Evolutionary conservation across 2,888 invertebrate genomes (phyloP).

Genomic region (Polydrusus pterygomalis): DNA sequence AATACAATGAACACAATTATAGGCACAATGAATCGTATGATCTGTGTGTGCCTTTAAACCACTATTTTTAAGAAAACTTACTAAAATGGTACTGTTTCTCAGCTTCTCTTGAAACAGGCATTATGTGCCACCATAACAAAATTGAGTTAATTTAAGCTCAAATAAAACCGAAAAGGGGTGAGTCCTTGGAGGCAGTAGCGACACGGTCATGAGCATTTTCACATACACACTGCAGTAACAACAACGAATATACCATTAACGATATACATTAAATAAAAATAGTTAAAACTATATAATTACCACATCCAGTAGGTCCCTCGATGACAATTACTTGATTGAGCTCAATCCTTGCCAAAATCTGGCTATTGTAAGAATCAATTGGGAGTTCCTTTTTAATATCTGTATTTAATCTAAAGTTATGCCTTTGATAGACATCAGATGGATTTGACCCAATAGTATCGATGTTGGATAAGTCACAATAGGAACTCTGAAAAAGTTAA

Average conservation of each 20-base stretch:
- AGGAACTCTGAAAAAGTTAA: conserved; percentile 34
- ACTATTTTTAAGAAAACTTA: no score
- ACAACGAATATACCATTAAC: not conserved
- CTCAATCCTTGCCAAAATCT: conserved; percentile 83
- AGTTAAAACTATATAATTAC: conserved; percentile 22
- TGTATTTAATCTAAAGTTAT: conserved; percentile 59
- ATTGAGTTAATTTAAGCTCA: no score
- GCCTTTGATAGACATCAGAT: conserved; percentile 59
- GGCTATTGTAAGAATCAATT: conserved; percentile 62
- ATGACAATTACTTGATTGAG: conserved; percentile 86
- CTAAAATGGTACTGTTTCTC: no score
- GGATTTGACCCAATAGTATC: conserved; percentile 57
- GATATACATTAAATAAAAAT: not conserved
- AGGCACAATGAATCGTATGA: no score
- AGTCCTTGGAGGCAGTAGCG: no score
- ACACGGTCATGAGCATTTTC: no score
- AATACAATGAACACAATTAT: no score
- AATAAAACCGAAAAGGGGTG: no score
- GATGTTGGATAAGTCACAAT: conserved; percentile 55
- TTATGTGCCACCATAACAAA: no score
- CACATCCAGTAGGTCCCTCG: conserved; percentile 70
- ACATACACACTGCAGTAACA: no score
- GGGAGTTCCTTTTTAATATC: conserved; percentile 62
- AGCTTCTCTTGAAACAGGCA: no score
- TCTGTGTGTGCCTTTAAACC: no score